phyloP scores from a whole-genome alignment of 2,888 invertebrate genomes.

The Nycteola revayana region DNA sequence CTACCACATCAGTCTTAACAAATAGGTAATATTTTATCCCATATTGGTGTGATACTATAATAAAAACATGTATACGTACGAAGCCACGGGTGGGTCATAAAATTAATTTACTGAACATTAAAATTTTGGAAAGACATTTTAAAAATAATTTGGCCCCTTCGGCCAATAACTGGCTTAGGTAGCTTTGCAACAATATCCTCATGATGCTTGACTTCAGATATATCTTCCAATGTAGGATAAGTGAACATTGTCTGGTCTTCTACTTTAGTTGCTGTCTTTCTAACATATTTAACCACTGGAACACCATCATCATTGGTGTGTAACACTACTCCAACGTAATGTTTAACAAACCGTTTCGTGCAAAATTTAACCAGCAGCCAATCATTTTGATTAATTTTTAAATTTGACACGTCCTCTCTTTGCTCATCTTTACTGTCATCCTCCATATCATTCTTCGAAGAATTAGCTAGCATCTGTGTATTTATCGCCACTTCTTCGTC shows the following conservation, averaged over 20 bases:
- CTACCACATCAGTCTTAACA: too few relatives aligned
- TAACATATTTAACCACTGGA: slow-evolving; percentile 12
- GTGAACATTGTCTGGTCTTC: slow-evolving; percentile 4
- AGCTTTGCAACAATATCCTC: slow-evolving; percentile 9
- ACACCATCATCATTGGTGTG: slow-evolving; percentile 8
- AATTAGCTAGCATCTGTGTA: too few relatives aligned
- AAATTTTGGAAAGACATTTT: slow-evolving; percentile 12
- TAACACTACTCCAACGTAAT: slow-evolving; percentile 3
- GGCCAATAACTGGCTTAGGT: slow-evolving; percentile 7
- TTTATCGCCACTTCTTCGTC: slow-evolving; percentile 2
- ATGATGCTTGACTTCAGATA: slow-evolving; percentile 9
- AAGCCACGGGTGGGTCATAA: too few relatives aligned
- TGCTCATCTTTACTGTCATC: slow-evolving; percentile 1
- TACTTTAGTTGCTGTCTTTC: slow-evolving; percentile 7
- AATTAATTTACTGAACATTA: slow-evolving; percentile 9
- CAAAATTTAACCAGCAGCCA: slow-evolving; percentile 6
- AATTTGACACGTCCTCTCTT: background rate
- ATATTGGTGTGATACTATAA: too few relatives aligned
- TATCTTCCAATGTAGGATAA: slow-evolving; percentile 6
- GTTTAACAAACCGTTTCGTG: slow-evolving; percentile 3
- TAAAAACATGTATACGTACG: too few relatives aligned
- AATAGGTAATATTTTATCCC: background rate
- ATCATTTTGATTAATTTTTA: slow-evolving; percentile 1
- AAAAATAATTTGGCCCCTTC: slow-evolving; percentile 13
- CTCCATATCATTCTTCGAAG: background rate